These are phyloP conservation scores for Drosophila sproati DNA, from an alignment of 1,140 invertebrate genomes.

Conservation along the genomic window DNA sequence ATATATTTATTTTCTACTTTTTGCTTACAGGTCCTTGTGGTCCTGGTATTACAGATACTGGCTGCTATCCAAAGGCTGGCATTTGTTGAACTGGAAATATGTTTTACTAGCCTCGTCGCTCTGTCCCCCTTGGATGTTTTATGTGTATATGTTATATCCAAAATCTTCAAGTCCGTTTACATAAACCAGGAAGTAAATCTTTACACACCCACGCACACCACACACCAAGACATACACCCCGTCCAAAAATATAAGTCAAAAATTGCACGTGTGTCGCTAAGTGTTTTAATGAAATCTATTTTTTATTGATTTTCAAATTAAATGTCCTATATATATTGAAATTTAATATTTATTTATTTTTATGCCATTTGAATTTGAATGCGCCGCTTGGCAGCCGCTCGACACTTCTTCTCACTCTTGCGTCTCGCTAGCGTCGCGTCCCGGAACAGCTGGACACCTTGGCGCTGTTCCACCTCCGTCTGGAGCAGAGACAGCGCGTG, in stretches of 20 bases:
- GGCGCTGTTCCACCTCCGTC: conserved; percentile 91
- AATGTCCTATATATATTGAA: conserved; percentile 27
- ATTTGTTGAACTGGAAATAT: conserved; percentile 66
- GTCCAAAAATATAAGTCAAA: background rate
- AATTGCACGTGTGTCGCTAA: conserved; percentile 24
- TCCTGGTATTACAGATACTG: conserved; percentile 36
- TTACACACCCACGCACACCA: background rate
- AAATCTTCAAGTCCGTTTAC: conserved; percentile 56
- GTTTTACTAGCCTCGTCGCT: conserved; percentile 45
- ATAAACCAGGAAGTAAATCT: conserved; percentile 2
- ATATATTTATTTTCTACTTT: no score
- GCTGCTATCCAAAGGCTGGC: conserved; percentile 69
- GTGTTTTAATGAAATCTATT: conserved; percentile 9
- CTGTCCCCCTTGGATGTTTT: conserved; percentile 3
- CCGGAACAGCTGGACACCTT: conserved; percentile 92
- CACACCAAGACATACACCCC: background rate
- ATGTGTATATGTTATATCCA: conserved; percentile 51
- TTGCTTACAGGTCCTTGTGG: conserved; percentile 55
- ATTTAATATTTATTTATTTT: background rate
- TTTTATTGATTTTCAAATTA: conserved; percentile 40
- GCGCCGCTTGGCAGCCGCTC: conserved; percentile 89
- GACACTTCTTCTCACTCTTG: conserved; percentile 89
- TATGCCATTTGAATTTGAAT: conserved; percentile 67
- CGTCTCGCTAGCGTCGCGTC: conserved; percentile 90
- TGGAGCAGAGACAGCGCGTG: conserved; percentile 92